Evolutionary conservation across 2,888 invertebrate genomes (phyloP).

Genomic region (Apotomis turbidana): DNA sequence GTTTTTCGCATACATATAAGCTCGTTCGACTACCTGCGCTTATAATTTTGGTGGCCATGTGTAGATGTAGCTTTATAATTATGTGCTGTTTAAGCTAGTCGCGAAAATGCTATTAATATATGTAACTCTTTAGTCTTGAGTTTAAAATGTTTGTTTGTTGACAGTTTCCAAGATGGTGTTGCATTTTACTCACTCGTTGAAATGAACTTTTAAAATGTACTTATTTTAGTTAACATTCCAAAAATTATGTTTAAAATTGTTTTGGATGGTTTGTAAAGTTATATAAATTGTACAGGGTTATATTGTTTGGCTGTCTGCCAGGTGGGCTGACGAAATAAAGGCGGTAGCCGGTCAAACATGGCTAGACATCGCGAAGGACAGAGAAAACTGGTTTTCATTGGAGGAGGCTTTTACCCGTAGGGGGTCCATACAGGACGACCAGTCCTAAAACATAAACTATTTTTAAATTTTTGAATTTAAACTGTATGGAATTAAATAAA

Average conservation of each 20-base stretch:
- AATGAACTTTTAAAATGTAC: constrained; percentile 14
- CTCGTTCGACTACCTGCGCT: background rate
- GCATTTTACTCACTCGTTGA: constrained; percentile 16
- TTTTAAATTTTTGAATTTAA: too few relatives aligned
- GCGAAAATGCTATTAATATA: background rate
- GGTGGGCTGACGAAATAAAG: too few relatives aligned
- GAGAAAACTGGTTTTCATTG: too few relatives aligned
- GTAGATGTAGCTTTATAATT: background rate
- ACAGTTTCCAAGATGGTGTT: background rate
- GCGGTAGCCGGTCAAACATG: too few relatives aligned
- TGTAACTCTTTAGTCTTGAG: background rate
- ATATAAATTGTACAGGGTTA: constrained; percentile 34
- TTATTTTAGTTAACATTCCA: constrained; percentile 38
- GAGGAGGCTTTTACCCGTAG: too few relatives aligned
- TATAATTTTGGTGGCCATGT: background rate
- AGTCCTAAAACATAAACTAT: too few relatives aligned
- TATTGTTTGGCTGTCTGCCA: background rate
- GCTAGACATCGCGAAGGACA: too few relatives aligned
- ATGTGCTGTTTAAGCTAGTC: constrained; percentile 18
- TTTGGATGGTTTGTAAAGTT: constrained; percentile 13
- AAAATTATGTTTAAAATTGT: constrained; percentile 8
- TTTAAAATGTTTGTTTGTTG: background rate
- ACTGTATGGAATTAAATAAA: too few relatives aligned
- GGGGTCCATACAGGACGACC: too few relatives aligned
- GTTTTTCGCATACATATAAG: background rate